phyloP scores from a whole-genome alignment of 2,888 invertebrate genomes.

The Harmothoe impar region DNA sequence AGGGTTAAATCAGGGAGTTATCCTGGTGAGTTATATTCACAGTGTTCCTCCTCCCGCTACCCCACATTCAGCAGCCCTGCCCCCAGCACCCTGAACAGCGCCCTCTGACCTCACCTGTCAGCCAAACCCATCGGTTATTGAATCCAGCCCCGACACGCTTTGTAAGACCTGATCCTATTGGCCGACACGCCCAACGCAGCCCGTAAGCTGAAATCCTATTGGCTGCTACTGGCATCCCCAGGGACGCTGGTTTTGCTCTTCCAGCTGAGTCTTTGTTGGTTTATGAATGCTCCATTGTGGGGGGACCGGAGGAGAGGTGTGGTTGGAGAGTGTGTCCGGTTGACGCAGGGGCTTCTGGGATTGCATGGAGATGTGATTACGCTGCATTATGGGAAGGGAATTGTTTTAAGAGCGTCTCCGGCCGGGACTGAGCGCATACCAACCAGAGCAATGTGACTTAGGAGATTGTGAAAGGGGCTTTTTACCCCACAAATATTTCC shows the following conservation, averaged over 20 bases:
- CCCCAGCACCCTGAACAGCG: neutral
- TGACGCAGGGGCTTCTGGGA: neutral
- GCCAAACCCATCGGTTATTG: conserved; percentile 18
- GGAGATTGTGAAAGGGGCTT: no score
- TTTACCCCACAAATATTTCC: no score
- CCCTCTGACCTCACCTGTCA: conserved; percentile 18
- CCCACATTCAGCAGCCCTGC: neutral
- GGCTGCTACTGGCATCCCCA: neutral
- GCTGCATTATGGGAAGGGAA: neutral
- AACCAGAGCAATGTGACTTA: no score
- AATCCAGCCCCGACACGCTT: neutral
- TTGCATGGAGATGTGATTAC: conserved; percentile 10
- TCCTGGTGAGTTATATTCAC: neutral
- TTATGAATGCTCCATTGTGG: neutral
- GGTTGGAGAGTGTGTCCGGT: neutral
- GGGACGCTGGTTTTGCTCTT: neutral
- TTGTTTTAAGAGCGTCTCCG: conserved; percentile 13
- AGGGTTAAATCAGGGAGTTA: neutral
- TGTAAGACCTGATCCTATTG: conserved; percentile 34
- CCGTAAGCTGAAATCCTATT: conserved; percentile 1
- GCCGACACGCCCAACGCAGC: neutral
- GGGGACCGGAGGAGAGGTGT: no score
- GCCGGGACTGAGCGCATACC: neutral
- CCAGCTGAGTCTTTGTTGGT: conserved; percentile 1
- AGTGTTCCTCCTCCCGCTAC: neutral